phyloP scores from a whole-genome alignment of 2,113 vertebrate species.

The Erinaceus europaeus region DNA sequence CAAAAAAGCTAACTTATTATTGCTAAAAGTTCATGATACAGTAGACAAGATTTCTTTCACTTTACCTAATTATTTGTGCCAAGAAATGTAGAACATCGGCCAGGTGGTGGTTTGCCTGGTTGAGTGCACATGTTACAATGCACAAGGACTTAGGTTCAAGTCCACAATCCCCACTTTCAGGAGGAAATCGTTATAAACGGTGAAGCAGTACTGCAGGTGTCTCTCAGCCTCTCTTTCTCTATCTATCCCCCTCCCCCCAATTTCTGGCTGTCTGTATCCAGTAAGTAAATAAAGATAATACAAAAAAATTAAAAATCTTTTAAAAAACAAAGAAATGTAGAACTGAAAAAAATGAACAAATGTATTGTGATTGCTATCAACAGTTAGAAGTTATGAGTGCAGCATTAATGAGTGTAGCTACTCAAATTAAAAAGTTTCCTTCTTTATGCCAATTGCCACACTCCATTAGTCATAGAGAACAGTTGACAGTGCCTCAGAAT shows the following conservation, averaged over 20 bases:
- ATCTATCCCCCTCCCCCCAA: no score
- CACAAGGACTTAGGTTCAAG: no score
- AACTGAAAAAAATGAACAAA: not conserved
- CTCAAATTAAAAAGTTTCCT: not conserved
- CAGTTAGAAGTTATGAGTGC: not conserved
- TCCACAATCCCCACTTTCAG: no score
- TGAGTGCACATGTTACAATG: no score
- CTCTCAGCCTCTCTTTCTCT: no score
- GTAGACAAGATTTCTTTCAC: not conserved
- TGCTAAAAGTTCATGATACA: not conserved
- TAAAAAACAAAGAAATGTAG: no score
- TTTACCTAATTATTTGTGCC: not conserved
- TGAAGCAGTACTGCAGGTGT: no score
- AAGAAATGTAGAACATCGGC: not conserved
- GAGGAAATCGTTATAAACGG: no score
- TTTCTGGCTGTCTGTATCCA: no score
- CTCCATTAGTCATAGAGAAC: not conserved
- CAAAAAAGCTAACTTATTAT: not conserved
- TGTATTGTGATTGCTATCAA: not conserved
- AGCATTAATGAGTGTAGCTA: not conserved
- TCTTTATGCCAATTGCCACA: not conserved
- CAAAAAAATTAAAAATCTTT: no score
- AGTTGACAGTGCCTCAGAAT: not conserved
- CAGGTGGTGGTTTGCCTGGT: no score
- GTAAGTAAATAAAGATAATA: no score